Conservation (phyloP, 2,797 vertebrate genomes). For the Pogoniulus pusillus region DNA sequence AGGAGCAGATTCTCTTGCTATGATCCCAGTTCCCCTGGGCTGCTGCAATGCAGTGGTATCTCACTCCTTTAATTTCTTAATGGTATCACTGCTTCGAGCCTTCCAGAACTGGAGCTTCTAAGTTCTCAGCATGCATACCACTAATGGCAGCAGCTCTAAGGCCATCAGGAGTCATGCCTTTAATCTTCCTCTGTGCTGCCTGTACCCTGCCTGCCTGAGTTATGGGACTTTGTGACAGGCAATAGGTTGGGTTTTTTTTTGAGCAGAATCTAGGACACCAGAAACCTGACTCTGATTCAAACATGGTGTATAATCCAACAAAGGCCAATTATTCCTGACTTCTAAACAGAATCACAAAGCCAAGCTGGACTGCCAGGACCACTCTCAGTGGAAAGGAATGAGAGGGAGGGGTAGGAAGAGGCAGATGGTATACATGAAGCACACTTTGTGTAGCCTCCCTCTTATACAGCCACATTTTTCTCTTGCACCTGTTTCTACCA, state of each 20-base stretch:
- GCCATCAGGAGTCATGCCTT: not conserved
- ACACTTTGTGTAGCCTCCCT: not conserved
- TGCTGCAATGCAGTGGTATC: not conserved
- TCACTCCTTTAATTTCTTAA: not conserved
- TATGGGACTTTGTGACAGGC: not conserved
- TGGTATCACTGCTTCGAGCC: not conserved
- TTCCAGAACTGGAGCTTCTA: not conserved
- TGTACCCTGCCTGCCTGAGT: fast-evolving
- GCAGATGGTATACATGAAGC: not conserved
- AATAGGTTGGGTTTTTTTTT: not conserved
- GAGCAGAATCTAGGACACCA: not conserved
- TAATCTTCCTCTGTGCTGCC: not conserved
- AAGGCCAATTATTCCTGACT: conserved; percentile 9
- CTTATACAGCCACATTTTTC: not conserved
- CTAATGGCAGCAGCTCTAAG: not conserved
- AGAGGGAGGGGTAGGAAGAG: not conserved
- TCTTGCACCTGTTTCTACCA: conserved; percentile 26
- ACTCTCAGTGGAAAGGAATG: not conserved
- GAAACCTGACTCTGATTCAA: conserved; percentile 1
- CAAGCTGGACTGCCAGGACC: not conserved
- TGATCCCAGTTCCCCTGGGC: fast-evolving
- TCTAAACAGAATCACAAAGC: not conserved
- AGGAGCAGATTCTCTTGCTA: not conserved
- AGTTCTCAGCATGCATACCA: not conserved
- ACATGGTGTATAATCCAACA: not conserved